Base-by-base conservation (phyloP, 1,140 invertebrate genomes). In the Halictus rubicundus region DNA sequence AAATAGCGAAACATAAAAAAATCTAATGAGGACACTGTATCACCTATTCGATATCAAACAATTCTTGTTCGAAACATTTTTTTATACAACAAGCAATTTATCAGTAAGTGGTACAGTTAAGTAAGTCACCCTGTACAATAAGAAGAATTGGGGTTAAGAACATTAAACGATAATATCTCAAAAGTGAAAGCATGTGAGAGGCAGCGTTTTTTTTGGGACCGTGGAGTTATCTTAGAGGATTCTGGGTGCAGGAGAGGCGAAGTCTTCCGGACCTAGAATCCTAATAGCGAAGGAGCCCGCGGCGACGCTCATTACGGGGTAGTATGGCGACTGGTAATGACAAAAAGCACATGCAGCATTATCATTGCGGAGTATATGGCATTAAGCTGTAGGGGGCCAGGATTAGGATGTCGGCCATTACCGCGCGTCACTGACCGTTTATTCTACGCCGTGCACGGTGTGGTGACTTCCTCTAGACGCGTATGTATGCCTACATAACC, bases 391-490 rank as follows among this genome's bases (percentile, higher is more conserved):
- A 92, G 91, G 92, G 92, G 91, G 89, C 88, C 91, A 92, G 91
- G 91, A 93, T 93, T 93, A 93, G 92, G 92, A 93, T 93, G 92
- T 93, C 89, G 92, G 90, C 91, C 91, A 92, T 93, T 93, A 93
- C 91, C 90, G 91, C 92, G 90, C 91, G 91, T 92, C 92, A 92
- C 92, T 92, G 92, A 92, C 92, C 92, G 91, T 92, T 92, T 92
- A 92, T 92, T 92, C 89, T 91, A 89, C 89, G 90, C 90, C 88
- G 88, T 87, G 83, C 81, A 84, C 88, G 87, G 82, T 88, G 87
- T 74, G 85, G 81, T 89, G 86, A 92, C 92, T 92, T 93, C 92
- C 92, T 92, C 90, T 92, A 91, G 88, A 91, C 90, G 88, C 85
- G 82, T 83, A 77, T 77, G 88, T 87, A 89, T 87, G 82, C 85